Evolutionary conservation across 2,797 vertebrate species (phyloP).

Genomic region (Alectoris magna): DNA sequence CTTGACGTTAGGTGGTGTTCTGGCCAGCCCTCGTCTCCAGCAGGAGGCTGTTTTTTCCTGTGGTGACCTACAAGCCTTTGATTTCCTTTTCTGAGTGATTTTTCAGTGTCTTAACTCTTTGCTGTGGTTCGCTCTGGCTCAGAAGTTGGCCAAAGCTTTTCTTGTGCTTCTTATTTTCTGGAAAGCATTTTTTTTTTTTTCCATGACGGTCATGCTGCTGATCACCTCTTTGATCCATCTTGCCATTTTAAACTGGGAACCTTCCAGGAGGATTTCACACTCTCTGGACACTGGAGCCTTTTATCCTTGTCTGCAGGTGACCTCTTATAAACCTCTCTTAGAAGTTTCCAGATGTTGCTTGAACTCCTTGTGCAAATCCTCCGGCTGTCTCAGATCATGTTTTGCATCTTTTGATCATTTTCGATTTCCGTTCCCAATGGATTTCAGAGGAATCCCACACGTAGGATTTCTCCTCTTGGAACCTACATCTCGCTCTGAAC

Average conservation of each 20-base stretch:
- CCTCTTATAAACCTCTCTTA: slow-evolving; percentile 50
- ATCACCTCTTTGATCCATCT: slow-evolving; percentile 41
- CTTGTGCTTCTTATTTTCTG: slow-evolving; percentile 13
- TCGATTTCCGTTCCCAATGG: neutral
- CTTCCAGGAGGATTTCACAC: slow-evolving; percentile 34
- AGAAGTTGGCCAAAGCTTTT: neutral
- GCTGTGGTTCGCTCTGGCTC: neutral
- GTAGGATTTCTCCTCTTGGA: neutral
- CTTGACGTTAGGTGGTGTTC: neutral
- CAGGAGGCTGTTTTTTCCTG: slow-evolving; percentile 11
- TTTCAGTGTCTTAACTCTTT: slow-evolving; percentile 47
- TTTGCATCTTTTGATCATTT: slow-evolving; percentile 39
- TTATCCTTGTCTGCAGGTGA: slow-evolving; percentile 64
- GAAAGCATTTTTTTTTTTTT: slow-evolving; percentile 48
- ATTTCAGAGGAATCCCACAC: slow-evolving; percentile 32
- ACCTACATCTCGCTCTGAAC: neutral
- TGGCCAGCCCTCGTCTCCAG: neutral
- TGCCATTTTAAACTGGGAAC: slow-evolving; percentile 39
- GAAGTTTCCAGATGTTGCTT: slow-evolving; percentile 63
- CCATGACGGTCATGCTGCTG: neutral
- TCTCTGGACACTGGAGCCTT: slow-evolving; percentile 46
- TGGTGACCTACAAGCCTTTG: neutral
- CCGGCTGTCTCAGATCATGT: slow-evolving; percentile 35
- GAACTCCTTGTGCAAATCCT: slow-evolving; percentile 28
- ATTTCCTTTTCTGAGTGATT: neutral